These are phyloP conservation scores for Pampus argenteus DNA, from an alignment of 2,797 vertebrate species.

Conservation along the genomic window DNA sequence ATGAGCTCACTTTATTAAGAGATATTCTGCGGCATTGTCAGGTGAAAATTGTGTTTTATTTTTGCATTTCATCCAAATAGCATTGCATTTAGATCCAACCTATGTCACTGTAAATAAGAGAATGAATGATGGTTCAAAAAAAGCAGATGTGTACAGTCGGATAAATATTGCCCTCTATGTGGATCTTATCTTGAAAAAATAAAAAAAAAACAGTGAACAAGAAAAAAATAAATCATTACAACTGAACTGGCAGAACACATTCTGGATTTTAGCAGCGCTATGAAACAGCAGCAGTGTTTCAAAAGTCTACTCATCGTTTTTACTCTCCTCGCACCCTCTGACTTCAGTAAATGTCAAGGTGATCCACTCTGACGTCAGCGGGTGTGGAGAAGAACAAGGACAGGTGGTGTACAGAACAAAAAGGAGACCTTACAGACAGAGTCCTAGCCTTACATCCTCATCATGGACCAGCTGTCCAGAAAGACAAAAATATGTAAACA, in stretches of 20 bases:
- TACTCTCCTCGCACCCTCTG: constrained; percentile 1
- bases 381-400: constrained; percentile 14
- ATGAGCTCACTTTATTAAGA: constrained; percentile 22
- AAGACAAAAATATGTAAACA: constrained; percentile 69
- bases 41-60: constrained; percentile 57
- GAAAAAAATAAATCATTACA: constrained; percentile 13
- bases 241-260: constrained; percentile 26
- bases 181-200: constrained; percentile 40
- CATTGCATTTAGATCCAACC: constrained; percentile 66
- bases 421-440: constrained; percentile 20
- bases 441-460: constrained; percentile 12
- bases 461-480: constrained; percentile 36
- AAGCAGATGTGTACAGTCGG: constrained; percentile 42
- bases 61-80: constrained; percentile 57
- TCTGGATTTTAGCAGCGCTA: constrained; percentile 50
- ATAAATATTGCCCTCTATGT: constrained; percentile 54
- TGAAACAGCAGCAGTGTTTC: constrained; percentile 48
- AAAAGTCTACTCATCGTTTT: constrained; percentile 21
- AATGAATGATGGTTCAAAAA: constrained; percentile 37
- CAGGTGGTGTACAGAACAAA: constrained; percentile 20
- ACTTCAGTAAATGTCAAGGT: constrained; percentile 10
- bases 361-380: constrained; percentile 3
- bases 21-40: constrained; percentile 38
- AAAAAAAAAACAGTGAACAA: constrained; percentile 25
- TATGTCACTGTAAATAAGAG: constrained; percentile 59